Evolutionary conservation across 2,888 invertebrate genomes (phyloP).

Genomic region (Panorpa germanica): DNA sequence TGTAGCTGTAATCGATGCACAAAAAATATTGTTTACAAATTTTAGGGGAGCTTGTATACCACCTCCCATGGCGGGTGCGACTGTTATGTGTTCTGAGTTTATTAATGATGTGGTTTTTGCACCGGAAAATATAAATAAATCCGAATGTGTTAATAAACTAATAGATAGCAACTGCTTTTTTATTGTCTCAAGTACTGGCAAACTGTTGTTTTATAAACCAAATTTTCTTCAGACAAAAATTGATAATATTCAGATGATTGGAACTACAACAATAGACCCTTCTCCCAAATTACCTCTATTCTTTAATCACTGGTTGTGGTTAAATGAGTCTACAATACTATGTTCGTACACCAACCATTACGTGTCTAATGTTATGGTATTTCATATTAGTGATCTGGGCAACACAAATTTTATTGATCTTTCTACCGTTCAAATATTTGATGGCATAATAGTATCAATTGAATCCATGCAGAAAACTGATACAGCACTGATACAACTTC

Average conservation of each 20-base stretch:
- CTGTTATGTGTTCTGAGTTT: constrained; percentile 30
- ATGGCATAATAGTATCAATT: constrained; percentile 20
- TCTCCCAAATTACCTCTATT: constrained; percentile 22
- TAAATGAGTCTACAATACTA: constrained; percentile 25
- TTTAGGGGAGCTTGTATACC: constrained; percentile 58
- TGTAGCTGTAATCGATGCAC: constrained; percentile 62
- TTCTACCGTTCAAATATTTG: no score
- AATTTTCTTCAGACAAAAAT: constrained; percentile 24
- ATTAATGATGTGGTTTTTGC: constrained; percentile 42
- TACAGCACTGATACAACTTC: constrained; percentile 19
- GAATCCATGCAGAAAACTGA: constrained; percentile 15
- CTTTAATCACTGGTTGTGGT: constrained; percentile 35
- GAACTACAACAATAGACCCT: constrained; percentile 17
- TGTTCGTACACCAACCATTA: no score
- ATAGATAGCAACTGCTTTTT: constrained; percentile 15
- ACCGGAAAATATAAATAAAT: no score
- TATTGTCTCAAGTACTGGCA: no score
- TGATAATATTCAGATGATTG: constrained; percentile 20
- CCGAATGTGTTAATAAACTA: constrained; percentile 24
- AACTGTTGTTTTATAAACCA: constrained; percentile 21
- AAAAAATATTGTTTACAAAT: constrained; percentile 45
- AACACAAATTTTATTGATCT: no score
- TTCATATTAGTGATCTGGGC: no score
- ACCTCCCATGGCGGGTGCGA: constrained; percentile 59
- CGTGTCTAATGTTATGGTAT: no score